phyloP scores from a whole-genome alignment of 2,113 vertebrate species.

The Indicator indicator region DNA sequence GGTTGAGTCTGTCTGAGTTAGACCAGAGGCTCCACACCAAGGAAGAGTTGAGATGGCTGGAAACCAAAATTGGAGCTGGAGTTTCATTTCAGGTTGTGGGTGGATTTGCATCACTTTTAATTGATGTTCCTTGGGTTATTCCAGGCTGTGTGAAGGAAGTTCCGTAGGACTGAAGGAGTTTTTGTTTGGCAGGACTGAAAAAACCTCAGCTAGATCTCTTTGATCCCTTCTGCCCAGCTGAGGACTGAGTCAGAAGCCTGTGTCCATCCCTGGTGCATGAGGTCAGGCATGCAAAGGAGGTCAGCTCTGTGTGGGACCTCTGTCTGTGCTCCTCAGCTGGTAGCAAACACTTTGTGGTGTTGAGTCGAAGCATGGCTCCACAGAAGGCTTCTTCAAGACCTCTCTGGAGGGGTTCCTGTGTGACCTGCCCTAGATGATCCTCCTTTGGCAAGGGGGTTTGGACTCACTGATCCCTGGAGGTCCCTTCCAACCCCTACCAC shows the following conservation, averaged over 20 bases:
- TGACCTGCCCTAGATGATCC: too few species aligned
- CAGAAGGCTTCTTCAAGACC: too few species aligned
- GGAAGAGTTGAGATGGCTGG: not conserved
- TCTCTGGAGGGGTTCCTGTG: too few species aligned
- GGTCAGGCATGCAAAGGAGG: not conserved
- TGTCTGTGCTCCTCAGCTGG: not conserved
- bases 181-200: not conserved
- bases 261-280: accelerated
- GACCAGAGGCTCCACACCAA: not conserved
- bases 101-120: not conserved
- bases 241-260: accelerated
- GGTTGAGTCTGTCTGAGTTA: not conserved
- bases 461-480: too few species aligned
- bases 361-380: not conserved
- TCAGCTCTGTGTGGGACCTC: accelerated
- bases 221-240: not conserved
- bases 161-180: not conserved
- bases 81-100: accelerated
- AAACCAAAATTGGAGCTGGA: not conserved
- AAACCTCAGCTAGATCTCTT: not conserved
- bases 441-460: too few species aligned
- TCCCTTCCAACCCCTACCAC: too few species aligned
- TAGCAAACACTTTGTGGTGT: not conserved
- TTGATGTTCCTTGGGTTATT: not conserved
- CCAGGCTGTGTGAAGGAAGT: too few species aligned